Evolutionary conservation across 1,140 invertebrate species (phyloP), one percentile per base, ranked within the genome.

Genomic region (Drosophila takahashii): DNA sequence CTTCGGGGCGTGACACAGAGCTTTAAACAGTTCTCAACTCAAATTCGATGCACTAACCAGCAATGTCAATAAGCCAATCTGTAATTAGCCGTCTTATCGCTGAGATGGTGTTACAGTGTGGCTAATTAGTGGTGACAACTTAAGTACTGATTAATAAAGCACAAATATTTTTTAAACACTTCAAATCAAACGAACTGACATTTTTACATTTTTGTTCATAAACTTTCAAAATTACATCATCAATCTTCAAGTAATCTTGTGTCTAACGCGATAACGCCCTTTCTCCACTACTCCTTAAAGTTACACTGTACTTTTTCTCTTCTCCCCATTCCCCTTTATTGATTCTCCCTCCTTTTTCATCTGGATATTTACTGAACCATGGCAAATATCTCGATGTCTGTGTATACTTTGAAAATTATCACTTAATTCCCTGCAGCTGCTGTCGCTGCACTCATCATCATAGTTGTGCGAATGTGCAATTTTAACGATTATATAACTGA

Each of bases 401-500:
- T 54, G 64, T 54, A 45, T 34, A 34, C 29, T 70, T 32, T 70
- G 48, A 75, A 78, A 59, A 61, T 70, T 84, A 79, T 84, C 80
- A 76, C 64, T 72, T 75, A 70, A 79, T 84, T 56, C 42, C 29
- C 37, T 42, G 44, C 50, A 58, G 61, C 71, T 75, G 72, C 67
- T 60, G 50, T 53, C 51, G 29, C 16, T 81, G 59, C 62, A 69
- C 58, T 67, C 57, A 53, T 67, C 50, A 53, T 67, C 50, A 62
- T n/a, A 39, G 16, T 22, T 66, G 10, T 53, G 41, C 34, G 42
- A 7, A 47, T 69, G 41, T 70, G 39, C 66, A 70, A 11, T 57
- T 34, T 26, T 41, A 15, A 34, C 36, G 29, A 65, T 70, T 70
- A 18, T 32, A 67, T 34, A 37, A 51, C 10, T 42, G 22, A 53